A percentile compares a stretch with the other conserved stretches of the same genome.
Conservation (phyloP, 1,140 invertebrate genomes). For the Sipha flava region DNA sequence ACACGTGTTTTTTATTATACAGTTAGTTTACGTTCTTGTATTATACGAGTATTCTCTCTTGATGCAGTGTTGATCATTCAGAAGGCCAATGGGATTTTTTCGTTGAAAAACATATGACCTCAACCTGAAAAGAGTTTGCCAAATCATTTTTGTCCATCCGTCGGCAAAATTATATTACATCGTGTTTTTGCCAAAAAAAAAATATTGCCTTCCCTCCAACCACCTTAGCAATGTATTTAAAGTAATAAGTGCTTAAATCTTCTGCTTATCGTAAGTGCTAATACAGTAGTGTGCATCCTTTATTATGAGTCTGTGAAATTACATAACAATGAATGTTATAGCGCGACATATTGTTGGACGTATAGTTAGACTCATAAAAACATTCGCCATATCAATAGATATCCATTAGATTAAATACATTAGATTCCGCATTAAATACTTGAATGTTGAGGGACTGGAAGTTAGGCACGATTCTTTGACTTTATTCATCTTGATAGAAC, state of each 20-base stretch:
- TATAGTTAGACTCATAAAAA: background rate
- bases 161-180: background rate
- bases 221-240: background rate
- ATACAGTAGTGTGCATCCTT: too few relatives aligned
- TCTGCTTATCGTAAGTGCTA: too few relatives aligned
- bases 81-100: background rate
- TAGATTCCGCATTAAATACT: too few relatives aligned
- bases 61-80: background rate
- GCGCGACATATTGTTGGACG: background rate
- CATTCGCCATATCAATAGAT: too few relatives aligned
- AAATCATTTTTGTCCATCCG: background rate
- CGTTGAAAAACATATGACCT: background rate
- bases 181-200: background rate
- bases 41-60: too few relatives aligned
- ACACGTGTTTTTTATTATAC: background rate
- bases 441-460: too few relatives aligned
- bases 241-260: background rate
- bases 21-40: too few relatives aligned
- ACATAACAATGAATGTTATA: too few relatives aligned
- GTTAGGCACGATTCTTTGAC: too few relatives aligned
- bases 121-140: slow-evolving; percentile 10
- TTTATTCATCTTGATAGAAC: too few relatives aligned
- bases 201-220: background rate
- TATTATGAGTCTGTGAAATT: too few relatives aligned
- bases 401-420: too few relatives aligned